Base-by-base conservation (phyloP, 2,888 invertebrate species). In the Phyllotreta cruciferae region DNA sequence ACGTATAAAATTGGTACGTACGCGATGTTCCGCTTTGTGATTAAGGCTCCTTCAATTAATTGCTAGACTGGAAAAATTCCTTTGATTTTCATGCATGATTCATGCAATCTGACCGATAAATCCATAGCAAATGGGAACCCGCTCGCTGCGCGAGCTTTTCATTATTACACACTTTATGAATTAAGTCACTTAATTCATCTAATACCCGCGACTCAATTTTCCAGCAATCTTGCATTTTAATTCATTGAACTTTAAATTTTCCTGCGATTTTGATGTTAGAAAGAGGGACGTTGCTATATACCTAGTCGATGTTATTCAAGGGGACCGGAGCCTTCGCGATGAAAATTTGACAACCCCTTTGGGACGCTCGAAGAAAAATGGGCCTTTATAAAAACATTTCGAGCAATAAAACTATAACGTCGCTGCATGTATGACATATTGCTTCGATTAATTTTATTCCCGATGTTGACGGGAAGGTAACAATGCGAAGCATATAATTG, bases 341-440 rank as follows among this genome's bases (percentile, higher is more conserved):
- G 74, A 76, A 71, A 72, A 73, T 75, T 75, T 77, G 76, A 80
- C 78, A 76, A 77, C 77, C 71, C 79, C 75, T 77, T 72, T 66
- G 79, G 77, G 79, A 76, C 73, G 74, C 63, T 56, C 57, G 69
- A 74, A 78, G 79, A 80, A 80, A 80, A 80, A 80, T 80, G 77
- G 75, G 71, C 76, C 75, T 79, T 79, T 80, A 80, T 79, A 80
- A 79, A 80, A 80, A 79, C 79, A 79, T 80, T 78, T 57, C 77
- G 74, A 71, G 77, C 75, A 76, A 79, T 81, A 81, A 81, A 81
- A 79, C 79, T 78, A 78, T 80, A 78, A 78, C 77, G 73, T 75
- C 66, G 67, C 57, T 66, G 67, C 72, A 71, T 68, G 73, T 70
- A 71, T 72, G 73, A 71, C 58, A 60, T 71, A 73, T 71, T 67